Conservation (phyloP, 1,140 invertebrate genomes). For the Hycleus phaleratus region DNA sequence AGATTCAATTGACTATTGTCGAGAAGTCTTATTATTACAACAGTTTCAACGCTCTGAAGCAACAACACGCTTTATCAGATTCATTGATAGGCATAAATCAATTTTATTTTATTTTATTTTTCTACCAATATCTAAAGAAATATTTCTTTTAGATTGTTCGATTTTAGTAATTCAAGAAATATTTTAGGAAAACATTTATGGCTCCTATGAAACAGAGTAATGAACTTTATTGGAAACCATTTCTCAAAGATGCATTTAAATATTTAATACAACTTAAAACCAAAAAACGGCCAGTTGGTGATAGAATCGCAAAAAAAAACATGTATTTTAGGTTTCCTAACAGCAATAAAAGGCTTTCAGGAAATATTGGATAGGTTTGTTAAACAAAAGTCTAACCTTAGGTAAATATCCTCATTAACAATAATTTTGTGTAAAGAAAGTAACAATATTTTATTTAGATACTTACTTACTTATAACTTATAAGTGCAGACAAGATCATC, state of each 20-base stretch:
- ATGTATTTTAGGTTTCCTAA: constrained; percentile 4
- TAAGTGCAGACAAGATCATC: constrained; percentile 16
- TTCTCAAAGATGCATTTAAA: background rate
- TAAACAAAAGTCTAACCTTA: background rate
- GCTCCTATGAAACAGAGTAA: background rate
- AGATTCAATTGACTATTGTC: constrained; percentile 5
- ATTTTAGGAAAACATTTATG: background rate
- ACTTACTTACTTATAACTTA: constrained; percentile 9
- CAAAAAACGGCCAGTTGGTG: background rate
- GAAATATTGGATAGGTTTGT: background rate
- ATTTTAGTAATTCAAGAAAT: constrained; percentile 1
- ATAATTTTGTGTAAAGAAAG: background rate
- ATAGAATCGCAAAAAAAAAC: constrained; percentile 5
- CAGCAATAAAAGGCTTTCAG: background rate
- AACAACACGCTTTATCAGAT: constrained; percentile 5
- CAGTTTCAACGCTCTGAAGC: background rate
- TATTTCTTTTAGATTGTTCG: constrained; percentile 16
- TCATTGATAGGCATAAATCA: background rate
- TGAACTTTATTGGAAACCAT: background rate
- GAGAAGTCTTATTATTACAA: background rate
- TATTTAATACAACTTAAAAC: constrained; percentile 1
- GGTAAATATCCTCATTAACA: background rate
- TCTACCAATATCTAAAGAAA: constrained; percentile 3
- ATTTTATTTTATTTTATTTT: background rate
- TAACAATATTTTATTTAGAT: background rate